Base-by-base conservation (phyloP, 2,113 vertebrate genomes). In the Prietella phreatophila region DNA sequence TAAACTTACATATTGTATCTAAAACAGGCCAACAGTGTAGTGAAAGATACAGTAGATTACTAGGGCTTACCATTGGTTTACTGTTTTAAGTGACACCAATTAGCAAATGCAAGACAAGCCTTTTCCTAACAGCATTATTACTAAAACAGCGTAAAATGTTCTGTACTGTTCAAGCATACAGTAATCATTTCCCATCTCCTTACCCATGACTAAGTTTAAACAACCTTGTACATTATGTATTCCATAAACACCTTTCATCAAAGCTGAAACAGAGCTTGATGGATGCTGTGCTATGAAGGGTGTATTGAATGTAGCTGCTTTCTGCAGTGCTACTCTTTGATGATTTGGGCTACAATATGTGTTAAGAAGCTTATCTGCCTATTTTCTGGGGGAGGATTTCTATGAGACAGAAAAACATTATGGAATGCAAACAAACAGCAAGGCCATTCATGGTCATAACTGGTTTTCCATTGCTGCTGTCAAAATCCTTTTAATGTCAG, bases 401-500 rank as follows among this genome's bases (percentile, higher is more conserved):
- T 27, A 14, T 33, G 53, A 75, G 76, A 85, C 60, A 79, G 30
- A 42, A 8, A 22, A 78, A 79, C 82, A 53, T 4, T 13, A 17
- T 1, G 81, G 10, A 15, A 67, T 75, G 27, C 80, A 78, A 89
- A 71, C 27, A 67, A 50, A 83, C 61, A 86, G n/a, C 27, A 39
- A 79, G 67, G 85, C 60, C 36, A 56, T 87, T 87, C 67, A 58
- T 82, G 69, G 86, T 78, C 76, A 39, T 61, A 79, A 88, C 58
- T 88, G 71, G 55, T 33, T 83, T 33, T 20, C 67, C 69, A 83
- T 30, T 78, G 86, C n/a, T 10, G 83, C 89, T 86, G 84, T 90
- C 86, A 80, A 55, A 90, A 90, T 83, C 86, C 86, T 90, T 90
- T 90, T 90, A 90, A 86, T 83, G 86, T 79, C 89, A 88, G 56